These are phyloP conservation scores for Drosophila paulistorum DNA, from an alignment of 1,140 invertebrate species.

Conservation along the genomic window DNA sequence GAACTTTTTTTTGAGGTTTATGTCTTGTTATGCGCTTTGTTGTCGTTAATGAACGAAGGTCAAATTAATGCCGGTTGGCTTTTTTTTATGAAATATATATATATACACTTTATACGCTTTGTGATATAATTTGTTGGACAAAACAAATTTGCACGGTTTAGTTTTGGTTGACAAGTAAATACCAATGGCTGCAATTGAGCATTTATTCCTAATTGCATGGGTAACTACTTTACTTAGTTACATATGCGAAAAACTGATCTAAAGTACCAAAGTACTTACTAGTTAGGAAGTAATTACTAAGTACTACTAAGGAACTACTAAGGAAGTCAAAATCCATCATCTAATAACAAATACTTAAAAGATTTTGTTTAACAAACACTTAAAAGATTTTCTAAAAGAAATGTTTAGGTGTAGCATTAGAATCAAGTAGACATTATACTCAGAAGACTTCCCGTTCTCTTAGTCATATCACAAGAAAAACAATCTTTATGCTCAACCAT, in stretches of 20 bases:
- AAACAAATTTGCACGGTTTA: slow-evolving; percentile 58
- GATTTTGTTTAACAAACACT: not conserved
- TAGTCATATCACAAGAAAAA: not conserved
- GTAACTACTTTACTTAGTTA: not conserved
- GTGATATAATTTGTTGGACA: slow-evolving; percentile 57
- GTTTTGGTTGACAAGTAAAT: slow-evolving; percentile 52
- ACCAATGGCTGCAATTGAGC: slow-evolving; percentile 36
- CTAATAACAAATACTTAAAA: no score
- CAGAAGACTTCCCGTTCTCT: slow-evolving; percentile 13
- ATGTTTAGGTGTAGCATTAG: no score
- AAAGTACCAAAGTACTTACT: no score
- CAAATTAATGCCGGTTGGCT: slow-evolving; percentile 55
- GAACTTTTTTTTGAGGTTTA: slow-evolving; percentile 60
- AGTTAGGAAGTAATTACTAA: no score
- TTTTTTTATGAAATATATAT: slow-evolving; percentile 8
- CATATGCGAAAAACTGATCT: no score
- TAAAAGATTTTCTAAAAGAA: no score
- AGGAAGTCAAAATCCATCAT: no score
- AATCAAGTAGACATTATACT: no score
- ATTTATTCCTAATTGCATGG: not conserved
- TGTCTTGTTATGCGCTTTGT: slow-evolving; percentile 67
- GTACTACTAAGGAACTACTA: no score
- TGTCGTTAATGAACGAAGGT: slow-evolving; percentile 78
- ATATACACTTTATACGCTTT: not conserved
- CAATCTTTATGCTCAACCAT: slow-evolving; percentile 29